Base-by-base conservation (phyloP, 2,113 vertebrate species). In the Anguilla japonica region DNA sequence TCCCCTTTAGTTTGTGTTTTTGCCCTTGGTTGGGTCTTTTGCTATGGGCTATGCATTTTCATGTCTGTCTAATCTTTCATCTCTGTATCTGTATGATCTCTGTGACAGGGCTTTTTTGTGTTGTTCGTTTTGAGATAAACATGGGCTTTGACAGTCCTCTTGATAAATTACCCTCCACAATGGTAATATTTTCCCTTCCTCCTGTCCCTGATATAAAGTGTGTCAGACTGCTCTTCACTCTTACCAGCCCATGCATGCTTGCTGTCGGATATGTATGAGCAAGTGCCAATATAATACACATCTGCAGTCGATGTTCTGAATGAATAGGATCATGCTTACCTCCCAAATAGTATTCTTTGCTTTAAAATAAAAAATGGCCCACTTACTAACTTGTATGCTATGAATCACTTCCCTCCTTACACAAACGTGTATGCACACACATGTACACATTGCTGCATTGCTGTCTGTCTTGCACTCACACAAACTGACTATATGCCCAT, bases 121-220 rank as follows among this genome's bases (percentile, higher is more conserved):
- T 84, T 84, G 60, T 84, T 84, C 60, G 83, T 84, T 84, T 84
- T 43, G 18, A 67, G 67, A 78, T 71, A 75, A 41, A 41, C n/a
- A 46, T 75, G 39, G 71, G 41, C 39, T 16, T 67, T 84, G 63
- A 75, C n/a, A 41, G 60, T 16, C 71, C 34, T 63, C 11, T 13
- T 84, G 63, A 84, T 84, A 46, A 84, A 84, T 84, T 84, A 78
- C 83, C 63, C 41, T 57, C 40, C 11, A 56, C n/a, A 43, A 78
- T 75, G n/a, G 83, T 75, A 34, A 75, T 29, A 13, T 13, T 84
- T 84, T 75, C 60, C 26, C 2, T 39, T 67, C 40, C 18, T 40
- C 50, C 57, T 67, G 0, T 63, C 40, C 63, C 83, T 63, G 83
- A 81, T 22, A 41, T 43, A 43, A 6, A 2, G 39, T 81, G 40